Evolutionary conservation across 1,140 invertebrate genomes (phyloP).

Genomic region (Ladona fulva): DNA sequence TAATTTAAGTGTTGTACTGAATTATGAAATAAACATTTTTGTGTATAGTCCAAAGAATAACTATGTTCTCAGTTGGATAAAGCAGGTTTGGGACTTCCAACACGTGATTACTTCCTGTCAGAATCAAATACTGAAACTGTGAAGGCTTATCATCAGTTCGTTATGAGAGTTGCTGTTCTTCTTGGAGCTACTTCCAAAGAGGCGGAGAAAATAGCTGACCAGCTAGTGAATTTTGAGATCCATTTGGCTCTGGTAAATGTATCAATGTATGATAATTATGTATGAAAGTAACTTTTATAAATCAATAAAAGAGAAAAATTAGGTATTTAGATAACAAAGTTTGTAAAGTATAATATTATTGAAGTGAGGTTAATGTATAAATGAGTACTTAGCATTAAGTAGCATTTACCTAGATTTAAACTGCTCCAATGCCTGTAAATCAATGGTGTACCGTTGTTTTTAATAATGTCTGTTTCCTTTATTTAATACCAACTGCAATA

Average conservation of each 20-base stretch:
- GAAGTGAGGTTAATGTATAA: no score
- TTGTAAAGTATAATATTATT: no score
- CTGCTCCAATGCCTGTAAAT: no score
- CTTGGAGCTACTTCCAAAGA: constrained; percentile 51
- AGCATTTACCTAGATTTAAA: no score
- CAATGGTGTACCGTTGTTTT: no score
- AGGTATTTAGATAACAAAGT: no score
- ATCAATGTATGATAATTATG: no score
- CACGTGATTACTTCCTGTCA: constrained; percentile 75
- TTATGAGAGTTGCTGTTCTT: constrained; percentile 56
- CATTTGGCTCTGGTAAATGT: constrained; percentile 54
- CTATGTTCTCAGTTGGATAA: constrained; percentile 61
- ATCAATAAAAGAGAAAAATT: no score
- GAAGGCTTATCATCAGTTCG: constrained; percentile 67
- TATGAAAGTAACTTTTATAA: no score
- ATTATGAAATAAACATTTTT: not conserved
- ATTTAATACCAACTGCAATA: no score
- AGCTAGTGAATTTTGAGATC: constrained; percentile 76
- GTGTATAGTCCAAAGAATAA: not conserved
- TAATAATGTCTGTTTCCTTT: no score
- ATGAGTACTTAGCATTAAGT: no score
- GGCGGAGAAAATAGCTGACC: constrained; percentile 53
- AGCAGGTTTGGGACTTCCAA: constrained; percentile 74
- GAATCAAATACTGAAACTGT: constrained; percentile 57
- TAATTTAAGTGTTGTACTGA: not conserved